A percentile compares a stretch with the other conserved stretches of the same genome.
Conservation (phyloP, 1,140 invertebrate species). For the Coboldia fuscipes region DNA sequence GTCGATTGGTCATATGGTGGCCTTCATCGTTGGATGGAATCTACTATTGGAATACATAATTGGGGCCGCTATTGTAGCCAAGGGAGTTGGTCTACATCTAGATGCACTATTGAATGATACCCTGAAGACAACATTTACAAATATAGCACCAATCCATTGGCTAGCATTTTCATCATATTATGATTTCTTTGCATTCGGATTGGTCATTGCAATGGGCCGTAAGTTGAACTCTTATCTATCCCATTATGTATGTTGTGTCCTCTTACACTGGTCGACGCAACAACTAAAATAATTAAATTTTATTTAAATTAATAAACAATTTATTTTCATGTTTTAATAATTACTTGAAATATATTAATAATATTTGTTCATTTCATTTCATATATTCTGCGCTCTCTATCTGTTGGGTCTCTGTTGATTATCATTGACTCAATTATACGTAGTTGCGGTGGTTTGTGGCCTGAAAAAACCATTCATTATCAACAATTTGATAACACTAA, state of each 20-base stretch:
- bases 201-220: constrained; percentile 35
- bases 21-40: constrained; percentile 72
- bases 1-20: too few relatives aligned
- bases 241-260: too few relatives aligned
- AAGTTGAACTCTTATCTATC: constrained; percentile 5
- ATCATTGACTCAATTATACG: neutral
- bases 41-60: constrained; percentile 79
- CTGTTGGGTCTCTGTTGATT: neutral
- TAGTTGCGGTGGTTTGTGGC: constrained; percentile 45
- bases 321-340: too few relatives aligned
- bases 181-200: constrained; percentile 38
- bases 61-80: constrained; percentile 65
- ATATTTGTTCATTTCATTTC: constrained; percentile 1
- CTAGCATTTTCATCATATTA: constrained; percentile 38
- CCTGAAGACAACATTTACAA: constrained; percentile 19
- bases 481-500: constrained; percentile 61
- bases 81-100: constrained; percentile 56
- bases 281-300: too few relatives aligned
- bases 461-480: constrained; percentile 64
- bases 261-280: too few relatives aligned
- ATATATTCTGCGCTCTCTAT: neutral
- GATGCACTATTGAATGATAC: constrained; percentile 33
- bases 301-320: too few relatives aligned
- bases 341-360: too few relatives aligned
- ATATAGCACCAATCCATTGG: constrained; percentile 29